Evolutionary conservation across 2,888 invertebrate species (phyloP).

Genomic region (Trichogramma dendrolimi): DNA sequence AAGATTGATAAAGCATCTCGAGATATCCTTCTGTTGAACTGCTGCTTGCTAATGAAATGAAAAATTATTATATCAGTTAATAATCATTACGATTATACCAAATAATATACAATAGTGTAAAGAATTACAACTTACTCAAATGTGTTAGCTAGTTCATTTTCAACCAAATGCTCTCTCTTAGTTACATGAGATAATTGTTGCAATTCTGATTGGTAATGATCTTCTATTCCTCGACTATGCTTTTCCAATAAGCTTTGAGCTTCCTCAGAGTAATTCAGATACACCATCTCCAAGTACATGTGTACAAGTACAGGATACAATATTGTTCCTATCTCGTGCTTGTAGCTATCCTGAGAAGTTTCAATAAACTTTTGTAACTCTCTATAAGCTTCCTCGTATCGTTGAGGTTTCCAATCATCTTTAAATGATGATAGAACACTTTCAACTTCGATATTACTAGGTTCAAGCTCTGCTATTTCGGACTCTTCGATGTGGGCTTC

Average conservation of each 20-base stretch:
- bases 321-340: constrained; percentile 88
- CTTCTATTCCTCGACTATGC: constrained; percentile 80
- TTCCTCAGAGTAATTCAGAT: constrained; percentile 80
- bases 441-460: constrained; percentile 75
- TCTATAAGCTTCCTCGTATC: constrained; percentile 82
- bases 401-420: constrained; percentile 85
- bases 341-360: constrained; percentile 85
- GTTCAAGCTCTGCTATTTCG: constrained; percentile 60
- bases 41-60: constrained; percentile 51
- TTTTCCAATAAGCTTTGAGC: constrained; percentile 78
- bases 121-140: constrained; percentile 61
- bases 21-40: constrained; percentile 90
- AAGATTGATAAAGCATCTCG: constrained; percentile 87
- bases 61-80: too few relatives aligned
- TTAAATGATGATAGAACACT: constrained; percentile 79
- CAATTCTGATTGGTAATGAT: constrained; percentile 84
- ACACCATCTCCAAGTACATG: constrained; percentile 89
- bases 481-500: constrained; percentile 76
- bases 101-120: neutral
- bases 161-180: constrained; percentile 83
- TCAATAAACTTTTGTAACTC: constrained; percentile 86
- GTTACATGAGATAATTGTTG: constrained; percentile 75
- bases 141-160: constrained; percentile 81
- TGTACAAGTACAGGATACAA: constrained; percentile 93
- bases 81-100: too few relatives aligned